Percentiles rank a stretch among this genome's conserved stretches.
These are phyloP conservation scores for Mobula birostris DNA, from an alignment of 2,113 vertebrate genomes.

Conservation along the genomic window DNA sequence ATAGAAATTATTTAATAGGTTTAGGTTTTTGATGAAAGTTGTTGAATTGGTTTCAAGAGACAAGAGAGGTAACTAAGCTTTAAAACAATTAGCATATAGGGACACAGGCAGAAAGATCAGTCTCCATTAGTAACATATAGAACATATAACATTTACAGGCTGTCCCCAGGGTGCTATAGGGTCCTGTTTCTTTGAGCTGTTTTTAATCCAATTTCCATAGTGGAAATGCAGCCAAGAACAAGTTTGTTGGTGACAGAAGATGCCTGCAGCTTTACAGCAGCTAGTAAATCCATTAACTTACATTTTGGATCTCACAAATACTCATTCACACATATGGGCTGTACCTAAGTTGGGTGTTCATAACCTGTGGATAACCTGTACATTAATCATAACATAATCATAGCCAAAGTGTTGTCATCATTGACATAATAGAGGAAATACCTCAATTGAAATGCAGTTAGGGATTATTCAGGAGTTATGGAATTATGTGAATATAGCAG, in stretches of 20 bases:
- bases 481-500: too few relatives aligned
- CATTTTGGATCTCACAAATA: too few relatives aligned
- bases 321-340: too few relatives aligned
- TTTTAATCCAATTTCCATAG: too few relatives aligned
- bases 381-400: background rate
- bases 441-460: background rate
- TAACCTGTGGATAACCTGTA: background rate
- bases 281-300: too few relatives aligned
- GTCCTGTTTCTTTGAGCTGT: too few relatives aligned
- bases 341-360: too few relatives aligned
- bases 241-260: too few relatives aligned
- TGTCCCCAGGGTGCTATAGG: too few relatives aligned
- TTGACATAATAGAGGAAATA: background rate
- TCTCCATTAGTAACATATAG: background rate
- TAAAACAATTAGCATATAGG: background rate
- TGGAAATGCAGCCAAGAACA: too few relatives aligned
- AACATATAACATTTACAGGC: background rate
- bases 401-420: background rate
- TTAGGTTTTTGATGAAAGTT: background rate
- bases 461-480: too few relatives aligned
- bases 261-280: too few relatives aligned
- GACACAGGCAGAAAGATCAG: background rate
- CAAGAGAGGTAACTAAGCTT: background rate
- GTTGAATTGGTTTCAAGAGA: background rate
- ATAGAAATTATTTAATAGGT: background rate